phyloP scores from a whole-genome alignment of 2,113 vertebrate genomes.

The Callaeas wilsoni region DNA sequence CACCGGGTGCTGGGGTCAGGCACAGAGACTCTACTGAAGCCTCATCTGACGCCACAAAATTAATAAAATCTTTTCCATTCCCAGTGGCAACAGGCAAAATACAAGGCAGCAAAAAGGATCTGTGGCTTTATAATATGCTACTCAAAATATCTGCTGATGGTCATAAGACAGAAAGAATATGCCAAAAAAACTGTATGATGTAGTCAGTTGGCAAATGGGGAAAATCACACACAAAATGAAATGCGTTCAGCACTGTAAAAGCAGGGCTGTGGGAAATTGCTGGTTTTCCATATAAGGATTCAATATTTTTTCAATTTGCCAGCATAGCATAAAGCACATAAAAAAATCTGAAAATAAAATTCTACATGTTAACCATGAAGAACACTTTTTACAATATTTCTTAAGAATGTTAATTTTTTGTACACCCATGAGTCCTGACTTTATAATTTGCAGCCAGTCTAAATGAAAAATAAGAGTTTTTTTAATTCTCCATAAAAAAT shows the following conservation, averaged over 20 bases:
- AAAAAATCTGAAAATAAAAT: constrained; percentile 42
- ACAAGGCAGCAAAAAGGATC: constrained; percentile 23
- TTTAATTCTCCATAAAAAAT: constrained; percentile 31
- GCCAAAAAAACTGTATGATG: constrained; percentile 57
- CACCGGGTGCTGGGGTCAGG: accelerated
- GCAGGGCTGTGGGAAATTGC: constrained; percentile 39
- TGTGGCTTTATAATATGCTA: constrained; percentile 52
- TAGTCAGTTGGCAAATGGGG: constrained; percentile 52
- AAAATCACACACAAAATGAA: constrained; percentile 54
- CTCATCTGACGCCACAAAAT: not conserved
- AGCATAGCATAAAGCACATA: not conserved
- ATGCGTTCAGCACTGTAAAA: constrained; percentile 9
- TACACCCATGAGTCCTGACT: not conserved
- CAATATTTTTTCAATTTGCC: constrained; percentile 58
- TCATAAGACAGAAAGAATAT: constrained; percentile 56
- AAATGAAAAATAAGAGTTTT: constrained; percentile 16
- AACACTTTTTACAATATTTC: not conserved
- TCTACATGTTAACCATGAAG: not conserved
- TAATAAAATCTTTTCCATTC: constrained; percentile 30
- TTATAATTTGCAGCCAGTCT: not conserved
- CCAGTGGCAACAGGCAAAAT: not conserved
- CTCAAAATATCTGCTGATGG: constrained; percentile 63
- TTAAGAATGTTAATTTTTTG: constrained; percentile 21
- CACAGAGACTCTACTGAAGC: not conserved
- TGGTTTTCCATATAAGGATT: constrained; percentile 38